Base-by-base conservation (phyloP, 2,888 invertebrate species). In the Cloeon dipterum region DNA sequence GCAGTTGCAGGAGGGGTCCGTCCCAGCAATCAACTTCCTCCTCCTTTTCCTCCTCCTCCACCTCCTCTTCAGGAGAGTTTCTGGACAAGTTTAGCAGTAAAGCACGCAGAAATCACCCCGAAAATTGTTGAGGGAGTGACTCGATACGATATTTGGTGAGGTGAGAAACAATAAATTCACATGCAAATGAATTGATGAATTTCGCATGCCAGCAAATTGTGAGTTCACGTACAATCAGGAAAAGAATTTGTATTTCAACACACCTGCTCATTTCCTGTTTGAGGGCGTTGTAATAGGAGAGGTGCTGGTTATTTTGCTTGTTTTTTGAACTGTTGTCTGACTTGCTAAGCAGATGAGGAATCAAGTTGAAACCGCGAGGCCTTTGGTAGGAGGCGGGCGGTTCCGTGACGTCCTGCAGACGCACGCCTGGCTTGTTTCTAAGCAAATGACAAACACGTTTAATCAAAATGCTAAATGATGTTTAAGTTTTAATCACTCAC, bases 361-460 rank as follows among this genome's bases (percentile, higher is more conserved):
- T 63, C 40, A 70, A 54, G 3, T 64, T 62, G 48, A 72, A 70
- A 13, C 72, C 72, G 10, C 66, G 63, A 1, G 72, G 72, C 18
- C 68, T 60, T 0, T 62, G 53, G 50, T 71, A 73, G 47, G 66
- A 65, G 1, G 56, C 54, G 0, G 70, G 69, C 2, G 62, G 56
- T 14, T 64, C 58, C 38, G 64, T 58, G 14, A 73, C 57, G 26
- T 67, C 65, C 38, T 58, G 55, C 35, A 68, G 46, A 10, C 62
- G 54, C 10, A 71, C 55, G 0, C 68, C 67, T 1, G 66, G 63
- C 50, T 72, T 72, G 49, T 71, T 70, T 7, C 29, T n/a, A n/a
- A n/a, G n/a, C n/a, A n/a, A n/a, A n/a, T n/a, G n/a, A n/a, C n/a
- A n/a, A n/a, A n/a, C n/a, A n/a, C n/a, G n/a, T n/a, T n/a, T n/a